Evolutionary conservation across 2,113 vertebrate genomes (phyloP), one percentile per base, ranked within the genome.

Genomic region (Mesocricetus auratus): DNA sequence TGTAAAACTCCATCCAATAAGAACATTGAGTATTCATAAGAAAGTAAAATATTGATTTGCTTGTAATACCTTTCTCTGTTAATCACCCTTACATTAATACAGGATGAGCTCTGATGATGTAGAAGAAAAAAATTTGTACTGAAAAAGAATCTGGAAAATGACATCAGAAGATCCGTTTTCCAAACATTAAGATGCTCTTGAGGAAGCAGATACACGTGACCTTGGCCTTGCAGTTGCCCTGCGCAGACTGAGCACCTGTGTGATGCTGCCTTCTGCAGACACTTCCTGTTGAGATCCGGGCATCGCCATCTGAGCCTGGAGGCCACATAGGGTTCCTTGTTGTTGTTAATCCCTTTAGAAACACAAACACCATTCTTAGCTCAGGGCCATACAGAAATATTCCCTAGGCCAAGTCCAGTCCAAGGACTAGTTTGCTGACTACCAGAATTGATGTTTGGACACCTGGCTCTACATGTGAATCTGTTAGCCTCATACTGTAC

Each of bases 61-160:
- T 82, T 89, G 36, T 90, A 79, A 85, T 86, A 22, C 26, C 78
- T 97, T 97, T 93, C 1, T 96, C 22, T 97, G 96, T 97, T 26
- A 90, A 60, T 90, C 22, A 19, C 39, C 16, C 95, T 81, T 92
- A 81, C 6, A 74, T 97, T 97, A 75, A 95, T 96, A 62, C 86
- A 99, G 98, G 98, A 99, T 97, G 98, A 99, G 96, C 98, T 99
- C 77, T 99, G 68, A 94, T 96, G 77, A 91, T 96, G 66, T 71
- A 94, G 97, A 96, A 98, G 78, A 66, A 81, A 58, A 98, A 94
- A 93, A 31, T 58, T 66, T 88, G 12, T 92, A 97, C 97, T 94
- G 94, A 83, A 83, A 83, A 83, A 68, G 50, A 86, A 39, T 93
- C 89, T 97, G 96, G 95, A 75, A 91, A 81, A 58, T 93, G 95